phyloP scores from a whole-genome alignment of 2,113 vertebrate species.

The Ammodytes marinus region DNA sequence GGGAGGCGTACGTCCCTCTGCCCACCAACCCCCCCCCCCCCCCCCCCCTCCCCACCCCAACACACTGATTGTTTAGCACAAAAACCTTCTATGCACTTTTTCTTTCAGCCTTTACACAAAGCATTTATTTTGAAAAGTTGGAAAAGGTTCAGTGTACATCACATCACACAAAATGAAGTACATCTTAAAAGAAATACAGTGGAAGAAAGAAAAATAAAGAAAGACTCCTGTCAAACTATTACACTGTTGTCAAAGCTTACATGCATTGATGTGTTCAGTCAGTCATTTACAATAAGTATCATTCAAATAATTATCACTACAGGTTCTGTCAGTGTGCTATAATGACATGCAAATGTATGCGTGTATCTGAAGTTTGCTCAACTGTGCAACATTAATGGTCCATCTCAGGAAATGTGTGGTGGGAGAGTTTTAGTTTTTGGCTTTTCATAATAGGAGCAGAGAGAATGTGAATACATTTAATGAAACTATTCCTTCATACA shows the following conservation, averaged over 20 bases:
- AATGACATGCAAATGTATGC: conserved; percentile 65
- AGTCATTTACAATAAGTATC: conserved; percentile 28
- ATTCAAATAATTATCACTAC: conserved; percentile 33
- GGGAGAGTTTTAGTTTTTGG: conserved; percentile 34
- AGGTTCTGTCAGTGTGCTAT: conserved; percentile 11
- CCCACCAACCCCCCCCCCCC: conserved; percentile 66
- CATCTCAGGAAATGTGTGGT: neutral
- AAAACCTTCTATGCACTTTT: conserved; percentile 19
- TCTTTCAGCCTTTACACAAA: conserved; percentile 30
- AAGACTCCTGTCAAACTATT: neutral
- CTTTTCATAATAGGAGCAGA: conserved; percentile 22
- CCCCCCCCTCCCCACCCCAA: no score
- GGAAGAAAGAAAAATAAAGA: neutral
- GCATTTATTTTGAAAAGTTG: neutral
- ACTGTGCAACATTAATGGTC: conserved; percentile 44
- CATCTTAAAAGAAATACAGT: no score
- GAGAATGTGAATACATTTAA: neutral
- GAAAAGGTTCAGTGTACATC: neutral
- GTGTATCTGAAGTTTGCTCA: conserved; percentile 37
- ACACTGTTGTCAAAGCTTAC: neutral
- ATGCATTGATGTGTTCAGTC: neutral
- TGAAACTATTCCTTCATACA: no score
- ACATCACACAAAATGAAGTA: no score
- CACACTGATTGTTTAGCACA: conserved; percentile 42
- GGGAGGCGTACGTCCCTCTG: conserved; percentile 71